Percentiles rank a stretch among this genome's conserved stretches.
These are phyloP conservation scores for Scarus forsteni DNA, from an alignment of 2,797 vertebrate genomes.

Conservation along the genomic window DNA sequence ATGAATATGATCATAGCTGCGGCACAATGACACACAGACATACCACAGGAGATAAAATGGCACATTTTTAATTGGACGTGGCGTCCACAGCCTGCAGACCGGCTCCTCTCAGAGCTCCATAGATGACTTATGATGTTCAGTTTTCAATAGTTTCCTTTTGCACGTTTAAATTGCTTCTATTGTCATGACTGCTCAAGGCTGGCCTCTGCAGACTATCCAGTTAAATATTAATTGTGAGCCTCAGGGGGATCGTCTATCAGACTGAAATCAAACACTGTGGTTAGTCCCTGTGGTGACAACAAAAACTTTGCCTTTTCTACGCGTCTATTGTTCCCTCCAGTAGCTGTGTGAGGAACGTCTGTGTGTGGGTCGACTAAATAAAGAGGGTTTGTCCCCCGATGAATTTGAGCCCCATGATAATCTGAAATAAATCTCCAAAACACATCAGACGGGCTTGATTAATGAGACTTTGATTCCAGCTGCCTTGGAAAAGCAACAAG, in stretches of 20 bases:
- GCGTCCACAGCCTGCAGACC: conserved; percentile 38
- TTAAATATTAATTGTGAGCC: conserved; percentile 88
- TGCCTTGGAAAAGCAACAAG: conserved; percentile 10
- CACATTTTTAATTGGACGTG: conserved; percentile 74
- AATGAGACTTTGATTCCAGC: conserved; percentile 10
- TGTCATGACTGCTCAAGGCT: conserved; percentile 69
- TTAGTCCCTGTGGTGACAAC: conserved; percentile 82
- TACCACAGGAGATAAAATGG: conserved; percentile 55
- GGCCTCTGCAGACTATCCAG: conserved; percentile 81
- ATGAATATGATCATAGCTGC: conserved; percentile 57
- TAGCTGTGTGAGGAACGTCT: conserved; percentile 30
- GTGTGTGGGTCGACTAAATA: conserved; percentile 49
- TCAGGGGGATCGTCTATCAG: conserved; percentile 83
- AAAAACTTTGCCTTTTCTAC: conserved; percentile 59
- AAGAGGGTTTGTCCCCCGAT: conserved; percentile 43
- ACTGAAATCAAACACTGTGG: conserved; percentile 87
- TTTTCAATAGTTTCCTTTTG: conserved; percentile 77
- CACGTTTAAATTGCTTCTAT: conserved; percentile 80
- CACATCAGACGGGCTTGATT: conserved; percentile 13
- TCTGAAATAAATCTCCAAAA: conserved; percentile 36
- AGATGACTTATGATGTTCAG: conserved; percentile 68
- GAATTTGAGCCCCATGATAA: conserved; percentile 46
- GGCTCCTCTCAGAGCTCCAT: conserved; percentile 55
- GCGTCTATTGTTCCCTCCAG: conserved; percentile 63
- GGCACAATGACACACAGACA: conserved; percentile 66